Evolutionary conservation across 2,888 invertebrate genomes (phyloP).

Genomic region (Sinodicranocentrus sp.): DNA sequence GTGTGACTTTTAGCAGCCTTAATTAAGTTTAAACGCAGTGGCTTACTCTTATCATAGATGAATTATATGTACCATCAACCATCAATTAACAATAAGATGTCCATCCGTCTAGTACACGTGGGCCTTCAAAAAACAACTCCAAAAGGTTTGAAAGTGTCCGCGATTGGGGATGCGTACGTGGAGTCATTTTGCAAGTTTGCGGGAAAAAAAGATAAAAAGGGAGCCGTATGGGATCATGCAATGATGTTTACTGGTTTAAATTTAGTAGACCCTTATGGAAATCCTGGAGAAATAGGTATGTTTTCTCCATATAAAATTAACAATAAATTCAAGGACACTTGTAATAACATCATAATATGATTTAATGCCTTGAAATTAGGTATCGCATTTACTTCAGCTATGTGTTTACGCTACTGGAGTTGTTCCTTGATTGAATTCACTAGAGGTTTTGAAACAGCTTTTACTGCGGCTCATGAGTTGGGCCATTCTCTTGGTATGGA

Average conservation of each 20-base stretch:
- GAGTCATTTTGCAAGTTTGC: constrained; percentile 62
- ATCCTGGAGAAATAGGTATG: background rate
- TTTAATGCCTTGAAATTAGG: background rate
- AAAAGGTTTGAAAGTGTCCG: constrained; percentile 26
- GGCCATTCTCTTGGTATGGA: constrained; percentile 58
- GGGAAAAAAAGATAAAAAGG: constrained; percentile 52
- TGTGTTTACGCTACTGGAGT: constrained; percentile 64
- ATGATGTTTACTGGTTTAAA: constrained; percentile 66
- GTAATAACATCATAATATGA: no score
- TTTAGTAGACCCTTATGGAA: constrained; percentile 35
- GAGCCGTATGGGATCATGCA: constrained; percentile 66
- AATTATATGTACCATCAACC: constrained; percentile 62
- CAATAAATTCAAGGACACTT: background rate
- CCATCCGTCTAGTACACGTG: constrained; percentile 60
- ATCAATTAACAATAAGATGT: constrained; percentile 41
- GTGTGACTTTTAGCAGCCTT: background rate
- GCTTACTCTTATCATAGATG: constrained; percentile 49
- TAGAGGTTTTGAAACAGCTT: constrained; percentile 40
- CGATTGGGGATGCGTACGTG: constrained; percentile 37
- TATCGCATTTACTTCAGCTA: constrained; percentile 28
- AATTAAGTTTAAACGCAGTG: background rate
- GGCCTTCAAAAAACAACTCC: constrained; percentile 53
- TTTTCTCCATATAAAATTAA: background rate
- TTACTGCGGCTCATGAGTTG: constrained; percentile 47
- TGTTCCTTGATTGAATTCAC: constrained; percentile 55